Conservation (phyloP, 2,888 invertebrate species). For the Dynastes hyllus region DNA sequence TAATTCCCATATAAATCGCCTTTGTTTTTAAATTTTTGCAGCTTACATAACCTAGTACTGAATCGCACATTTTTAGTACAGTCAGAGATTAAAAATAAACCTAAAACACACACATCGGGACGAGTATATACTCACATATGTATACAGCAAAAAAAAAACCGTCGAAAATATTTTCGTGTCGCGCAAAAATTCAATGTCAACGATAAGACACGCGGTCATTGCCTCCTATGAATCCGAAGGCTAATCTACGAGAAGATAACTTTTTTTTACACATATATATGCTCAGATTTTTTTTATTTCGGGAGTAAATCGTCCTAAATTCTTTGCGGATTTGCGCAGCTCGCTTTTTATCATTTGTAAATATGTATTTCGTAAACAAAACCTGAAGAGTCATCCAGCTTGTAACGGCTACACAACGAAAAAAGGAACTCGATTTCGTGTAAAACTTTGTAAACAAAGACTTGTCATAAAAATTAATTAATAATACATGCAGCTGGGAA, state of each 20-base stretch:
- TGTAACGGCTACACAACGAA: neutral
- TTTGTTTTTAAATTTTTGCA: conserved; percentile 11
- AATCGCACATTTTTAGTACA: conserved; percentile 40
- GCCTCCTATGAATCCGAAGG: conserved; percentile 39
- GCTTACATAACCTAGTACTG: conserved; percentile 35
- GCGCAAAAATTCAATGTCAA: conserved; percentile 51
- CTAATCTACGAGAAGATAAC: conserved; percentile 41
- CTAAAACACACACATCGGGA: conserved; percentile 36
- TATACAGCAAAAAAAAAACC: conserved; percentile 14
- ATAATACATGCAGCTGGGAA: too few relatives aligned
- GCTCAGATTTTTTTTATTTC: conserved; percentile 5
- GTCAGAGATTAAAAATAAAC: conserved; percentile 47
- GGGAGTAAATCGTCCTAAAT: conserved; percentile 25
- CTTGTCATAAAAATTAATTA: too few relatives aligned
- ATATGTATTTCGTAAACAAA: conserved; percentile 9
- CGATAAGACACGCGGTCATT: conserved; percentile 52
- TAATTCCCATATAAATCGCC: conserved; percentile 1
- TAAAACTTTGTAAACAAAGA: too few relatives aligned
- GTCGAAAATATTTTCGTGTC: conserved; percentile 46
- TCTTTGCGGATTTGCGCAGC: conserved; percentile 31
- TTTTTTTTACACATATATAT: conserved; percentile 18
- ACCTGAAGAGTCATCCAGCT: neutral
- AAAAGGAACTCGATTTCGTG: neutral
- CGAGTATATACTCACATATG: neutral
- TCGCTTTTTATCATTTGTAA: conserved; percentile 18